These are phyloP conservation scores for Protobothrops mucrosquamatus DNA, from an alignment of 2,113 vertebrate genomes.

Conservation along the genomic window DNA sequence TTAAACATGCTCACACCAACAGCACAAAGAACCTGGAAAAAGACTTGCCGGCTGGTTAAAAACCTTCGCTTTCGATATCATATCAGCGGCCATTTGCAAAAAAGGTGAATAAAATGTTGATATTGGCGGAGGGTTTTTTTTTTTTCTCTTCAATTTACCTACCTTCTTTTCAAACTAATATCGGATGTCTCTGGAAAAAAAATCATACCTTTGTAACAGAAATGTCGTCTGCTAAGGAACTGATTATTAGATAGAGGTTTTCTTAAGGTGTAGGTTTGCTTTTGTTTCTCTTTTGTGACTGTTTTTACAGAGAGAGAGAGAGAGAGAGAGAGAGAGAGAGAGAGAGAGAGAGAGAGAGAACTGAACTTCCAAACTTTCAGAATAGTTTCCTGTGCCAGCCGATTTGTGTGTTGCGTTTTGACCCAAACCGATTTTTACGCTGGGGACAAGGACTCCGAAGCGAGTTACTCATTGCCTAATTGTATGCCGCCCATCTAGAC, in stretches of 20 bases:
- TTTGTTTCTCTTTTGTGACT: neutral
- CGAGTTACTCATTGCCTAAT: slow-evolving; percentile 82
- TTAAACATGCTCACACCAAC: slow-evolving; percentile 45
- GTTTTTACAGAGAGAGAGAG: neutral
- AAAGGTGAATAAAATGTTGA: slow-evolving; percentile 37
- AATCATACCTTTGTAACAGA: slow-evolving; percentile 27
- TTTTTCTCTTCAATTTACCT: neutral
- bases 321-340: too few relatives aligned
- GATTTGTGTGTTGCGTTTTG: neutral
- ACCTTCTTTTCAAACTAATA: slow-evolving; percentile 45
- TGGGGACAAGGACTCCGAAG: slow-evolving; percentile 37
- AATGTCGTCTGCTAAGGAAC: slow-evolving; percentile 31
- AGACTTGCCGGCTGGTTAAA: neutral
- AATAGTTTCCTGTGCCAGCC: slow-evolving; percentile 1
- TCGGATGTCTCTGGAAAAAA: slow-evolving; percentile 24
- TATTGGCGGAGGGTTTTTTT: neutral
- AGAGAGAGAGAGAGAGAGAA: neutral
- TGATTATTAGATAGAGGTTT: slow-evolving; percentile 27
- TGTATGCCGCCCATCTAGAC: slow-evolving; percentile 82
- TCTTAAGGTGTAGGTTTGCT: neutral
- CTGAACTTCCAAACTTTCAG: slow-evolving; percentile 43
- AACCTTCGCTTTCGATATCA: neutral
- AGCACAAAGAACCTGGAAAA: slow-evolving; percentile 18
- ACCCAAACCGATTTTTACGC: neutral
- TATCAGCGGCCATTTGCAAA: neutral